Conservation (phyloP, 2,797 vertebrate species). For the Taenioides sp. region DNA sequence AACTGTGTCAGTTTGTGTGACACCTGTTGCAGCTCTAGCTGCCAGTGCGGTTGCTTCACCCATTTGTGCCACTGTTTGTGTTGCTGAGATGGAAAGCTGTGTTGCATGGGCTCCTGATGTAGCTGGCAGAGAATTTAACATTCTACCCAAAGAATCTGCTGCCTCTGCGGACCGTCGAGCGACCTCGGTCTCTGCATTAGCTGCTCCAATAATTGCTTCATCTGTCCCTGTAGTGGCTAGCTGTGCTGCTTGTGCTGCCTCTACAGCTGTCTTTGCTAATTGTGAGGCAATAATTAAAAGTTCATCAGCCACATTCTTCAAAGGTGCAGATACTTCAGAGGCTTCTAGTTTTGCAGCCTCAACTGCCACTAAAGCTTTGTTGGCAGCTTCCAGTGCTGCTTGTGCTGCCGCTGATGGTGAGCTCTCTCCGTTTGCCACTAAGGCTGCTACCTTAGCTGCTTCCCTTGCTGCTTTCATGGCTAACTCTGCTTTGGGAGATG, state of each 20-base stretch:
- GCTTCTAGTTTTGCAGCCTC: conserved; percentile 14
- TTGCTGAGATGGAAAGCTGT: conserved; percentile 11
- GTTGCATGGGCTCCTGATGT: background rate
- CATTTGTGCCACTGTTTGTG: conserved; percentile 11
- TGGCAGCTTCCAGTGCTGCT: background rate
- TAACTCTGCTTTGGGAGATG: conserved; percentile 9
- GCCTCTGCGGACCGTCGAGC: background rate
- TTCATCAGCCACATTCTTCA: background rate
- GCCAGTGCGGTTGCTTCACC: conserved; percentile 8
- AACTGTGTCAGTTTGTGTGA: background rate
- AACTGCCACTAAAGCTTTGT: conserved; percentile 5
- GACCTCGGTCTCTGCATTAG: background rate
- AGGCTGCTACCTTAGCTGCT: background rate
- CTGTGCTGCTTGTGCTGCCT: conserved; percentile 19
- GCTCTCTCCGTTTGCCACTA: background rate
- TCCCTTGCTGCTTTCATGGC: conserved; percentile 9
- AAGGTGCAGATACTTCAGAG: background rate
- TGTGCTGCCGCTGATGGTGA: conserved; percentile 7
- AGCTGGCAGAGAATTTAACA: background rate
- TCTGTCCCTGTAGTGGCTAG: background rate
- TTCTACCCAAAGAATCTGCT: background rate
- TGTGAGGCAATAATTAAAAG: conserved; percentile 1
- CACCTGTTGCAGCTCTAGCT: conserved; percentile 7
- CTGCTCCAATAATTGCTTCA: background rate
- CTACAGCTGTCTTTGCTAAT: conserved; percentile 2